Conservation (phyloP, 2,797 vertebrate genomes). For the Corythornis leucogaster region DNA sequence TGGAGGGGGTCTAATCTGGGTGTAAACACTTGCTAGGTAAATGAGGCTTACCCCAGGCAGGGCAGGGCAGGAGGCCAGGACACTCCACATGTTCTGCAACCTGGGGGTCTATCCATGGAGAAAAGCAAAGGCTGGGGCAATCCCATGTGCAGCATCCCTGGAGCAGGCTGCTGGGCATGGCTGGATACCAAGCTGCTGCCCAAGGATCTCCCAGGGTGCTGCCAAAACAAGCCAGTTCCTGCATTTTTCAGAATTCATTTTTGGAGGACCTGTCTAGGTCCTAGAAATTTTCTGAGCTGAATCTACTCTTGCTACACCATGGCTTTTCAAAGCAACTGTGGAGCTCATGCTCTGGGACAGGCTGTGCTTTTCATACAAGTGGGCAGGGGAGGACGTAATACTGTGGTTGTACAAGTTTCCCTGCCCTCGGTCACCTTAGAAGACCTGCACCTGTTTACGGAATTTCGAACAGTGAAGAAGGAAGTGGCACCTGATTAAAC, state of each 20-base stretch:
- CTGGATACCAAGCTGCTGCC: background rate
- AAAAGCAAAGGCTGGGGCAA: background rate
- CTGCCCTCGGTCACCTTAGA: background rate
- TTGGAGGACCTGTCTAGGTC: background rate
- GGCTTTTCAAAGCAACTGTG: fast-evolving
- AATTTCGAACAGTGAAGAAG: background rate
- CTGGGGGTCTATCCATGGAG: fast-evolving
- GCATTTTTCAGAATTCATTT: background rate
- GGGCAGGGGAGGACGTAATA: fast-evolving
- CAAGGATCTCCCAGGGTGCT: background rate
- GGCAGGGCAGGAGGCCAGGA: background rate
- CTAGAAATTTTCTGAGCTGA: background rate
- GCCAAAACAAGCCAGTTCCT: background rate
- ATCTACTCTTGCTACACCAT: background rate
- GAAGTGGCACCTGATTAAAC: background rate
- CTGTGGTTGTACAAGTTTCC: background rate
- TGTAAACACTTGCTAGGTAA: background rate
- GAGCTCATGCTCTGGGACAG: fast-evolving
- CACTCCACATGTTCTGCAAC: background rate
- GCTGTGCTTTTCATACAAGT: background rate
- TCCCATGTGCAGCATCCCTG: background rate
- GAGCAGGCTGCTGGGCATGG: background rate
- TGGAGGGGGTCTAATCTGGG: background rate
- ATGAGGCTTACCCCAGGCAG: fast-evolving
- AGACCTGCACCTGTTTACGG: background rate